phyloP scores from a whole-genome alignment of 2,113 vertebrate species.

The Rhinogobius similis region DNA sequence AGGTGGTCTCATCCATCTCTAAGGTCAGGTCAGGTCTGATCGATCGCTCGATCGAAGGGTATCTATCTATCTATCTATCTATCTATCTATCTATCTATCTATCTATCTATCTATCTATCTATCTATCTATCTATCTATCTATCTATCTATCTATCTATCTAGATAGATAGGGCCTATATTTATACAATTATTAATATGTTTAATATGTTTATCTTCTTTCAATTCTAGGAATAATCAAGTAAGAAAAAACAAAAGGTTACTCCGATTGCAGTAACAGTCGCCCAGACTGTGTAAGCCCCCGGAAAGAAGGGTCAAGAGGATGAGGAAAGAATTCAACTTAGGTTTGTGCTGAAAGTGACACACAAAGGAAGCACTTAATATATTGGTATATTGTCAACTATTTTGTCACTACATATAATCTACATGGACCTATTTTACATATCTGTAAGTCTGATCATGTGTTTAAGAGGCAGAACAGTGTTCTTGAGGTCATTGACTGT shows the following conservation, averaged over 20 bases:
- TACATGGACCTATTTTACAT: neutral
- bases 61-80: too few species aligned
- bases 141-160: too few species aligned
- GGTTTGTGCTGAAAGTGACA: neutral
- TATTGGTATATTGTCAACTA: too few species aligned
- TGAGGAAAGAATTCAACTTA: neutral
- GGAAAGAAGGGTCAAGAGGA: neutral
- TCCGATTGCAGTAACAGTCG: neutral
- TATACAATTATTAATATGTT: too few species aligned
- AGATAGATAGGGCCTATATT: too few species aligned
- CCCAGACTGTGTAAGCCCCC: neutral
- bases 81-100: too few species aligned
- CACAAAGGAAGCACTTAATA: too few species aligned
- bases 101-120: too few species aligned
- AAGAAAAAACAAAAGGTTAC: neutral
- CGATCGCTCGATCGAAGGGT: too few species aligned
- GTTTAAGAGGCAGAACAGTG: neutral
- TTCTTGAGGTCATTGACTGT: neutral
- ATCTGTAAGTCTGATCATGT: neutral
- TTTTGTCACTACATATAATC: neutral
- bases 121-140: too few species aligned
- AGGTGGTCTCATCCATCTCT: too few species aligned
- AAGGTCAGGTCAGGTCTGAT: too few species aligned
- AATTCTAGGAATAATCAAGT: neutral
- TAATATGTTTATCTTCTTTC: neutral